A percentile compares a stretch with the other conserved stretches of the same genome.
These are phyloP conservation scores for Lasioglossum lativentre DNA, from an alignment of 2,888 invertebrate genomes.

Conservation along the genomic window DNA sequence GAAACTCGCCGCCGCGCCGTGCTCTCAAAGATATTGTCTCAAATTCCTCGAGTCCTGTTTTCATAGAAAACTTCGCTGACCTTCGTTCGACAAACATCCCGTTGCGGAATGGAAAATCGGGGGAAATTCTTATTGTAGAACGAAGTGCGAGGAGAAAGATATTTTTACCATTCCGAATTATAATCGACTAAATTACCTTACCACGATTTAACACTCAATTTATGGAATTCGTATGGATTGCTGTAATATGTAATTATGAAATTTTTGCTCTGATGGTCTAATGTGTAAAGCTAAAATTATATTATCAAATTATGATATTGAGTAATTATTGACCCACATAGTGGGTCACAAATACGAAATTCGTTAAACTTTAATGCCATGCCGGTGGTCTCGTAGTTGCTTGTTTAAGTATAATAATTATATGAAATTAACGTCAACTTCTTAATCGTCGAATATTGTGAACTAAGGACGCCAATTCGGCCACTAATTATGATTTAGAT, in stretches of 20 bases:
- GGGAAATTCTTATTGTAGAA: slow-evolving; percentile 24
- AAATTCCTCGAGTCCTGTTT: slow-evolving; percentile 37
- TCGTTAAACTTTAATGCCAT: neutral
- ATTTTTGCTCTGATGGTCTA: neutral
- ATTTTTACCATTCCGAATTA: neutral
- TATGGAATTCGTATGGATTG: neutral
- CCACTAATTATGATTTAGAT: too few relatives aligned
- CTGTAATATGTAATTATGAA: neutral
- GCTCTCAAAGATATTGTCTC: slow-evolving; percentile 29
- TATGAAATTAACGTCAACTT: neutral
- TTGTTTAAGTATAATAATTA: neutral
- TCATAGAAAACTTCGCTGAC: slow-evolving; percentile 36
- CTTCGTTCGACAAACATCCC: slow-evolving; percentile 27
- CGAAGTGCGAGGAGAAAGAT: neutral
- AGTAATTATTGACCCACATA: too few relatives aligned
- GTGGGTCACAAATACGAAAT: too few relatives aligned
- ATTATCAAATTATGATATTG: neutral
- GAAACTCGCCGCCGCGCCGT: neutral
- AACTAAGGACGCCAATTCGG: too few relatives aligned
- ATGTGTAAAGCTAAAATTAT: neutral
- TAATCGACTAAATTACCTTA: neutral
- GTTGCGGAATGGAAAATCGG: neutral
- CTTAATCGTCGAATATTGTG: too few relatives aligned
- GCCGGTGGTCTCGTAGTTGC: neutral
- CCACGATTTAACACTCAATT: neutral